Conservation (phyloP, 2,888 invertebrate species). For the Trichogramma evanescens region DNA sequence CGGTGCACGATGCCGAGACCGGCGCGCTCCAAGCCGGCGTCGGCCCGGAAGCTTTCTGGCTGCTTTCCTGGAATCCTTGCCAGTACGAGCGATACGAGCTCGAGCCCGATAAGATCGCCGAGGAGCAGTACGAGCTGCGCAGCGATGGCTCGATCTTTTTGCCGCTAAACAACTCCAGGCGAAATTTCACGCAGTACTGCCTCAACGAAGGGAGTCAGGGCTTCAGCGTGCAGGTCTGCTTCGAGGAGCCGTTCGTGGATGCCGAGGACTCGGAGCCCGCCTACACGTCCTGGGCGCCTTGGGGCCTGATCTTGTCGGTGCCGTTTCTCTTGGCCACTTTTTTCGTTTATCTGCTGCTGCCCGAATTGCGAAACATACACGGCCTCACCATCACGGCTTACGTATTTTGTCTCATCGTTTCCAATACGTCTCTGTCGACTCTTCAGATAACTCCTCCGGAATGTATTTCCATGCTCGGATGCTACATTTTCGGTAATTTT, state of each 20-base stretch:
- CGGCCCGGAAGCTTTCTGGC: constrained; percentile 15
- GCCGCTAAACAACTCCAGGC: background rate
- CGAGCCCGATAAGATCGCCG: constrained; percentile 13
- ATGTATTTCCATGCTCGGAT: constrained; percentile 20
- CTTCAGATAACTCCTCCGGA: constrained; percentile 25
- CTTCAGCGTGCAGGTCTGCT: constrained; percentile 27
- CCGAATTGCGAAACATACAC: constrained; percentile 41
- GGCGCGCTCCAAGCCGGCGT: background rate
- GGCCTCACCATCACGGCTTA: constrained; percentile 39
- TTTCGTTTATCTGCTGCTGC: constrained; percentile 36
- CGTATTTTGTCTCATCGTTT: constrained; percentile 32
- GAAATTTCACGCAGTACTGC: constrained; percentile 26
- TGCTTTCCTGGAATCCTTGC: constrained; percentile 27
- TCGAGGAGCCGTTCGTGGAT: background rate
- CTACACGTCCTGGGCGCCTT: constrained; percentile 3
- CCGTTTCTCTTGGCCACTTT: constrained; percentile 39
- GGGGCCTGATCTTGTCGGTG: constrained; percentile 36
- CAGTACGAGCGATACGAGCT: constrained; percentile 20
- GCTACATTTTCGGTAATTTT: constrained; percentile 30
- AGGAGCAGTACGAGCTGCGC: constrained; percentile 25
- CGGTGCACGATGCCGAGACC: constrained; percentile 22
- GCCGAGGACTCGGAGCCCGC: background rate
- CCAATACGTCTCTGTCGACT: constrained; percentile 30
- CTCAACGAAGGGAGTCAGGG: constrained; percentile 12
- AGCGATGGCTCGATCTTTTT: constrained; percentile 30